Evolutionary conservation across 1,140 invertebrate species (phyloP).

Genomic region (Drosophila suzukii): DNA sequence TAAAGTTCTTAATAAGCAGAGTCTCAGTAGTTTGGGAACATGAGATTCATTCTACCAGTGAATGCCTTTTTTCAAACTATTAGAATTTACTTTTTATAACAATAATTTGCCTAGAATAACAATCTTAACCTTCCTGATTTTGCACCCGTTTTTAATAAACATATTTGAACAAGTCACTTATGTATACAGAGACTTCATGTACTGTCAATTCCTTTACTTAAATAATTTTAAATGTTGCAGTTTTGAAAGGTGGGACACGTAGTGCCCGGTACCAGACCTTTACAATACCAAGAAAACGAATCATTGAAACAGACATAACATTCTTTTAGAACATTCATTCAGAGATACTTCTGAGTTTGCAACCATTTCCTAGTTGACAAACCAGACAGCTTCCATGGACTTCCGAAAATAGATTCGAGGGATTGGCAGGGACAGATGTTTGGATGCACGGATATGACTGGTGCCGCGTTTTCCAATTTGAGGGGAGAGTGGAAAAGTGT

Average conservation of each 20-base stretch:
- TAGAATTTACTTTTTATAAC: background rate
- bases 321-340: background rate
- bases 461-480: conserved; percentile 17
- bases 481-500: conserved; percentile 2
- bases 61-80: too few relatives aligned
- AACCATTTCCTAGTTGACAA: conserved; percentile 22
- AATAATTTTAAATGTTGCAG: too few relatives aligned
- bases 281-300: background rate
- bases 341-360: background rate
- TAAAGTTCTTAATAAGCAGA: too few relatives aligned
- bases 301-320: background rate
- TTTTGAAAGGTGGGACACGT: too few relatives aligned
- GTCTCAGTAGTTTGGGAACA: too few relatives aligned
- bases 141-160: too few relatives aligned
- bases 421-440: conserved; percentile 55
- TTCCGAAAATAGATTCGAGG: conserved; percentile 41
- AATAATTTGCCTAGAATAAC: background rate
- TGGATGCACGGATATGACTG: conserved; percentile 21
- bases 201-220: too few relatives aligned
- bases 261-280: too few relatives aligned
- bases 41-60: background rate
- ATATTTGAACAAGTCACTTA: too few relatives aligned
- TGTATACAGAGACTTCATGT: too few relatives aligned
- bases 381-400: conserved; percentile 25
- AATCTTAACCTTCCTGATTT: background rate